These are phyloP conservation scores for Pedetes capensis DNA, from an alignment of 2,113 vertebrate genomes.

Conservation along the genomic window DNA sequence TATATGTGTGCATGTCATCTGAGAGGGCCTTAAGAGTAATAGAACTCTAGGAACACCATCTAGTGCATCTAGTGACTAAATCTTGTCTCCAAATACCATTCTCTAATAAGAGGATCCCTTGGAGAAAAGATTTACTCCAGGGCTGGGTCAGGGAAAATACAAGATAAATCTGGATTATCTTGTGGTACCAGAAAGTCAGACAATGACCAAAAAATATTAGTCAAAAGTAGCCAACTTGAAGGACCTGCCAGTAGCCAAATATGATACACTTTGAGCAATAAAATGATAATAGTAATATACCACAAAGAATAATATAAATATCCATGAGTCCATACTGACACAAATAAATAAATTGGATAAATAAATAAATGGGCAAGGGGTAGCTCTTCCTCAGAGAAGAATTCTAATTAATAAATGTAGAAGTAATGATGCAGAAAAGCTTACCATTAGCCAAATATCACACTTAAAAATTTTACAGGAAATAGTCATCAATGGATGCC, in stretches of 20 bases:
- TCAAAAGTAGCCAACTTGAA: not conserved
- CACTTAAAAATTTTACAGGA: not conserved
- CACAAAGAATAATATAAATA: slow-evolving; percentile 30
- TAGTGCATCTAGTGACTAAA: not conserved
- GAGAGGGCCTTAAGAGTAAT: not conserved
- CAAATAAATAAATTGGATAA: not conserved
- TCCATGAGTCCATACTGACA: not conserved
- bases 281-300: not conserved
- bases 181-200: not conserved
- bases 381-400: not conserved
- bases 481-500: not conserved
- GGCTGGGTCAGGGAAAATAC: not conserved
- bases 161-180: not conserved
- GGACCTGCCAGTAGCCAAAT: not conserved
- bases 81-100: slow-evolving; percentile 5
- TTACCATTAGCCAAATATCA: not conserved
- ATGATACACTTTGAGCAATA: not conserved
- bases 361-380: not conserved
- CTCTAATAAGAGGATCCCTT: not conserved
- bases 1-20: not conserved
- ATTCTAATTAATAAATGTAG: slow-evolving; percentile 35
- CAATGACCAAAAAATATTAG: slow-evolving; percentile 14
- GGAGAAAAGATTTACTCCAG: not conserved
- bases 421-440: not conserved
- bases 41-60: not conserved